Evolutionary conservation across 2,888 invertebrate species (phyloP), one percentile per base, ranked within the genome.

Genomic region (Apodemia zela): DNA sequence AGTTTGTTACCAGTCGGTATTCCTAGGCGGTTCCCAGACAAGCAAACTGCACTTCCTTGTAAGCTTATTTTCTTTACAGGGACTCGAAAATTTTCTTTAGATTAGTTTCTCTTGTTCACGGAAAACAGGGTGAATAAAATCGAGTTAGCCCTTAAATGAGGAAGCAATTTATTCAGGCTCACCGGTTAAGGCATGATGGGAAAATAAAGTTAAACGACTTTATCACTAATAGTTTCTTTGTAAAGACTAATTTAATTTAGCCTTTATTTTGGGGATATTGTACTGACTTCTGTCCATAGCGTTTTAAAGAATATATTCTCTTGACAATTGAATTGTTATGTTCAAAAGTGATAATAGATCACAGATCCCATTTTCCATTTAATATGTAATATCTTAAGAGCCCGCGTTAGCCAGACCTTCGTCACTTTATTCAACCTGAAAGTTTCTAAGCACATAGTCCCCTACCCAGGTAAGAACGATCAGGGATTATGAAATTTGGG

Each of bases 1-100:
- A 89, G 81, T 90, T 89, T 86, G 87, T 88, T 85, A 79, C 86
- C 69, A 71, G 67, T 67, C 71, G 69, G 70, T 74, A 72, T 71
- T 84, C 75, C 83, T 85, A 80, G 82, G 81, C 84, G 76, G 82
- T 80, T 78, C 82, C 81, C 83, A 83, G 85, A 82, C 84, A 82
- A 80, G 85, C 78, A 83, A 89, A 87, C 85, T 89, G 85, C 88
- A 87, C 80, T 86, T 86, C 84, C 89, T 85, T 89, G 86, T 87
- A 85, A 90, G 89, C 86, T 90, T 87, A 89, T 90, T 90, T 89
- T 89, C 72, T 84, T 87, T 81, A 78, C 77, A 77, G 83, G 76
- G 84, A 84, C 87, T 85, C 84, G 87, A 89, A 90, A 90, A 89
- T 87, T 89, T 90, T 88, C 87, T 90, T 90, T 89, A 89, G 87